These are phyloP conservation scores for Brachionus rotundiformis DNA, from an alignment of 1,140 invertebrate species.

Conservation along the genomic window DNA sequence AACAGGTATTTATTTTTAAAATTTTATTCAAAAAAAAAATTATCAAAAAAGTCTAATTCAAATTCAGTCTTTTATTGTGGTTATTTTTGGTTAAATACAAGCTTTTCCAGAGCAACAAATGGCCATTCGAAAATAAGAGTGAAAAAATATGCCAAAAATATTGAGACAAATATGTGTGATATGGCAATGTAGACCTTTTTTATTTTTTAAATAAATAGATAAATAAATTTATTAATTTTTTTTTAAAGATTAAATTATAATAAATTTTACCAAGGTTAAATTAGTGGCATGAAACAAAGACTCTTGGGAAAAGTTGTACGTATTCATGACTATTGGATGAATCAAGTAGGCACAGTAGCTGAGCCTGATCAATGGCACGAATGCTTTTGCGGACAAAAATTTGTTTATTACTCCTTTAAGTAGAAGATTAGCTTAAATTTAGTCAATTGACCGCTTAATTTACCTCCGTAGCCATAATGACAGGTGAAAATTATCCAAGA, in stretches of 20 bases:
- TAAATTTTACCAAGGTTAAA: slow-evolving; percentile 13
- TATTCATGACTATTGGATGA: slow-evolving; percentile 65
- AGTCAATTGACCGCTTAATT: no score
- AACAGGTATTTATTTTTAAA: background rate
- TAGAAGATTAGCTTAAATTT: no score
- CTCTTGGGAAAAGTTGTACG: slow-evolving; percentile 23
- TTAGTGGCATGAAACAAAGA: slow-evolving; percentile 10
- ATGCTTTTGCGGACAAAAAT: slow-evolving; percentile 75
- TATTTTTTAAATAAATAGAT: background rate
- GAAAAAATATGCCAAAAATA: slow-evolving; percentile 17
- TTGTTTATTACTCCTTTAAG: slow-evolving; percentile 67
- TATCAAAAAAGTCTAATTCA: no score
- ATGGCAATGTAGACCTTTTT: slow-evolving; percentile 43
- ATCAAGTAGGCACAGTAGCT: slow-evolving; percentile 87
- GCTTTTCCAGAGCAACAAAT: slow-evolving; percentile 48
- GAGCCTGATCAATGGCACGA: slow-evolving; percentile 80
- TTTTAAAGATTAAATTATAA: background rate
- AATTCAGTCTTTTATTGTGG: background rate
- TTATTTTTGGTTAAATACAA: slow-evolving; percentile 24
- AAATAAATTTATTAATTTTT: background rate
- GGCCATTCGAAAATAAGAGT: slow-evolving; percentile 41
- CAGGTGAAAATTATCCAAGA: slow-evolving; percentile 49
- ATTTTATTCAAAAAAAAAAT: background rate
- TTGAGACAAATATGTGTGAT: slow-evolving; percentile 28
- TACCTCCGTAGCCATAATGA: slow-evolving; percentile 62